A percentile compares a stretch with the other conserved stretches of the same genome.
These are phyloP conservation scores for Notospermus geniculatus DNA, from an alignment of 1,140 invertebrate species.

Conservation along the genomic window DNA sequence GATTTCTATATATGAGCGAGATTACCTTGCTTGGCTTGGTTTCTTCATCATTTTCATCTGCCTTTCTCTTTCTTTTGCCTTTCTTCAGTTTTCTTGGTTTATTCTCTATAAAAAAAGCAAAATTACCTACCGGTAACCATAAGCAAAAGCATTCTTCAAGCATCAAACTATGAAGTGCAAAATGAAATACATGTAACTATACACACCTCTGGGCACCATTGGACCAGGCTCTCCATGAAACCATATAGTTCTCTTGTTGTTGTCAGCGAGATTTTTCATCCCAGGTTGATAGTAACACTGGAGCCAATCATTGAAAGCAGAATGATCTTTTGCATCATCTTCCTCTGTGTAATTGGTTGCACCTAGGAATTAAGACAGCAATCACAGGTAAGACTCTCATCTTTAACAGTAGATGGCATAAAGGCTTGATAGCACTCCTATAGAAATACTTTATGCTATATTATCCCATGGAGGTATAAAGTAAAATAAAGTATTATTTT, in stretches of 20 bases:
- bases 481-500: neutral
- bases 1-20: no score
- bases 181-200: neutral
- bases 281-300: slow-evolving; percentile 48
- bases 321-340: slow-evolving; percentile 30
- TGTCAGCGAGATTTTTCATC: slow-evolving; percentile 52
- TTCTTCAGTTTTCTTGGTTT: no score
- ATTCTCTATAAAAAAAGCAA: neutral
- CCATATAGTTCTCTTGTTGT: slow-evolving; percentile 52
- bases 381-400: no score
- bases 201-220: slow-evolving; percentile 40
- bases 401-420: no score
- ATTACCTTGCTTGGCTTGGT: no score
- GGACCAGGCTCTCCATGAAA: slow-evolving; percentile 46
- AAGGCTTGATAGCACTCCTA: no score
- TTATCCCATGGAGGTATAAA: no score
- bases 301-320: slow-evolving; percentile 44
- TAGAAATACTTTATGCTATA: no score
- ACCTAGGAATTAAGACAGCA: neutral
- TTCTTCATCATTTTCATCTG: no score
- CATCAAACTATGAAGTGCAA: neutral
- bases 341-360: slow-evolving; percentile 31
- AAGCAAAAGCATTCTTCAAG: no score
- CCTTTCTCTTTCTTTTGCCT: no score
- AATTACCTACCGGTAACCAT: no score